phyloP scores from a whole-genome alignment of 2,113 vertebrate species.

The Gopherus evgoodei region DNA sequence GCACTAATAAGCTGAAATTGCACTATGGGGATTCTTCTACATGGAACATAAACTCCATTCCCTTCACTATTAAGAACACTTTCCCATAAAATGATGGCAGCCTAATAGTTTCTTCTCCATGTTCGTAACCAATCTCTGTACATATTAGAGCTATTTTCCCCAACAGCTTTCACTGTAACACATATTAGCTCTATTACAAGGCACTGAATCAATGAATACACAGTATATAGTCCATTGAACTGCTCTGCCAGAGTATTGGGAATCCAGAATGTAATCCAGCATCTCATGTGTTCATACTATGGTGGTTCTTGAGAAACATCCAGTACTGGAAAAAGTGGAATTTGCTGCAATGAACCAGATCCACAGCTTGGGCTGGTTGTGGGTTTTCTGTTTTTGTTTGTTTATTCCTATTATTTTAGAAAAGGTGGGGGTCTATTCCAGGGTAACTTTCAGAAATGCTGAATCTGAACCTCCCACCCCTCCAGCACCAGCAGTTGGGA shows the following conservation, averaged over 20 bases:
- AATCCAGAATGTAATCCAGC: background rate
- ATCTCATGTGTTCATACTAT: background rate
- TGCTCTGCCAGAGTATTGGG: background rate
- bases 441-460: conserved; percentile 9
- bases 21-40: conserved; percentile 77
- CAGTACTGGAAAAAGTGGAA: background rate
- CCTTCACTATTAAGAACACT: conserved; percentile 56
- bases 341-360: conserved; percentile 15
- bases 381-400: background rate
- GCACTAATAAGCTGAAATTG: conserved; percentile 82
- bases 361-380: background rate
- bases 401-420: background rate
- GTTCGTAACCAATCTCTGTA: conserved; percentile 58
- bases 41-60: conserved; percentile 76
- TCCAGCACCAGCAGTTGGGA: background rate
- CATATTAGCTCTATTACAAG: conserved; percentile 26
- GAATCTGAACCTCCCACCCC: conserved; percentile 4
- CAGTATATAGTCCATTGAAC: background rate
- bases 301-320: background rate
- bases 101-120: conserved; percentile 59
- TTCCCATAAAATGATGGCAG: conserved; percentile 72
- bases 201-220: background rate
- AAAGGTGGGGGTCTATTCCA: background rate
- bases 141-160: conserved; percentile 54
- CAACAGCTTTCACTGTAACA: conserved; percentile 42